Evolutionary conservation across 2,113 vertebrate genomes (phyloP), one percentile per base, ranked within the genome.

Genomic region (Coreoperca whiteheadi): DNA sequence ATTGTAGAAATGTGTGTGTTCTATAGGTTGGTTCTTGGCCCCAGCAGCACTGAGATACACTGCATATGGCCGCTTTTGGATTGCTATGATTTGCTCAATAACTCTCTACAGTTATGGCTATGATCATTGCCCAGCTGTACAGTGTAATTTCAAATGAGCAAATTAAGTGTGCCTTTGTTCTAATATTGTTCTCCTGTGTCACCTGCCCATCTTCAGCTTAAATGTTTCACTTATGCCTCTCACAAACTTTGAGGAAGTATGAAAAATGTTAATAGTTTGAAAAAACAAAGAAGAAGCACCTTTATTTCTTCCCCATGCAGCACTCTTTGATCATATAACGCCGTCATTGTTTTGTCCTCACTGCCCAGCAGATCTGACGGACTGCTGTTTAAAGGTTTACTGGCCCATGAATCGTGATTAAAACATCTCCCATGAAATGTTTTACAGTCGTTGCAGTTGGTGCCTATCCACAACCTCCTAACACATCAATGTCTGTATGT

Each of bases 341-440:
- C 25, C 79, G 83, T 80, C 83, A 81, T 79, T 60, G 86, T 87
- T 91, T 76, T 70, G 86, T 85, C 88, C 81, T 87, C 78, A 0
- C 56, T n/a, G 71, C n/a, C 60, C 65, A 60, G 64, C 66, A 53
- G 77, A 63, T 87, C 78, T 81, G 79, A 87, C 78, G 68, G 75
- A 79, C 89, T 85, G 89, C 88, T 81, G 71, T 87, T 91, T 82
- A 89, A 81, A 93, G 80, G 64, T 94, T 95, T 94, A 92, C 86
- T 76, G 85, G 89, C 82, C 83, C 67, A 89, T 91, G 92, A 95
- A 93, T 91, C 57, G 76, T 89, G 92, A 94, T 94, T 91, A 93
- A 94, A 95, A 91, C 88, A 88, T 76, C 88, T 87, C 87, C 88
- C 28, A 72, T 86, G 83, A 93, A 94, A 91, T 66, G 74, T 87